Percentiles rank a stretch among this genome's conserved stretches.
phyloP scores from a whole-genome alignment of 2,888 invertebrate species.

The Agrypnus murinus region DNA sequence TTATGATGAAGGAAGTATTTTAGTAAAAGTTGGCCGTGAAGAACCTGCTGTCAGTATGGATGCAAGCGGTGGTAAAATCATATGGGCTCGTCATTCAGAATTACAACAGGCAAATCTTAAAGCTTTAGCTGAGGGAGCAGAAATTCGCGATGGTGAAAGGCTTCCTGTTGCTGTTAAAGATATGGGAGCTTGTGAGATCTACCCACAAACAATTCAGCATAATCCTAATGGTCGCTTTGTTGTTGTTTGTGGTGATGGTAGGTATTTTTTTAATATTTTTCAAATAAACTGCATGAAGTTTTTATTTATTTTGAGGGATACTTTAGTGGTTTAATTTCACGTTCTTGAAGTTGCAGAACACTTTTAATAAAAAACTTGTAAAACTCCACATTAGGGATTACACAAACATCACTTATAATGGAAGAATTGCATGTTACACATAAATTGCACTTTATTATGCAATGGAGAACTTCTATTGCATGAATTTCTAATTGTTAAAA shows the following conservation, averaged over 20 bases:
- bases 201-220: slow-evolving; percentile 98
- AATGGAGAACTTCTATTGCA: too few relatives aligned
- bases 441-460: too few relatives aligned
- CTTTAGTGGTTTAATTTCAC: too few relatives aligned
- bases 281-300: too few relatives aligned
- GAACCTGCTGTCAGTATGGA: slow-evolving; percentile 99
- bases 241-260: slow-evolving; percentile 98
- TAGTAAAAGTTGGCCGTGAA: slow-evolving; percentile 97
- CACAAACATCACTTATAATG: too few relatives aligned
- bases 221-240: slow-evolving; percentile 97
- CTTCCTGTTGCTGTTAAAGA: slow-evolving; percentile 97
- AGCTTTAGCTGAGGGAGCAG: slow-evolving; percentile 84
- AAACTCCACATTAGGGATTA: too few relatives aligned
- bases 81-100: slow-evolving; percentile 99
- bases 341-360: too few relatives aligned
- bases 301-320: too few relatives aligned
- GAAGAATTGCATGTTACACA: too few relatives aligned
- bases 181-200: slow-evolving; percentile 99
- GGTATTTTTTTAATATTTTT: slow-evolving; percentile 2
- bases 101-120: slow-evolving; percentile 97
- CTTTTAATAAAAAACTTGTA: too few relatives aligned
- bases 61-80: slow-evolving; percentile 97
- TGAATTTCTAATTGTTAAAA: too few relatives aligned
- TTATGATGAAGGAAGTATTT: slow-evolving; percentile 97
- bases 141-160: slow-evolving; percentile 93